Conservation (phyloP, 2,113 vertebrate genomes). For the Eudyptes chrysolophus region DNA sequence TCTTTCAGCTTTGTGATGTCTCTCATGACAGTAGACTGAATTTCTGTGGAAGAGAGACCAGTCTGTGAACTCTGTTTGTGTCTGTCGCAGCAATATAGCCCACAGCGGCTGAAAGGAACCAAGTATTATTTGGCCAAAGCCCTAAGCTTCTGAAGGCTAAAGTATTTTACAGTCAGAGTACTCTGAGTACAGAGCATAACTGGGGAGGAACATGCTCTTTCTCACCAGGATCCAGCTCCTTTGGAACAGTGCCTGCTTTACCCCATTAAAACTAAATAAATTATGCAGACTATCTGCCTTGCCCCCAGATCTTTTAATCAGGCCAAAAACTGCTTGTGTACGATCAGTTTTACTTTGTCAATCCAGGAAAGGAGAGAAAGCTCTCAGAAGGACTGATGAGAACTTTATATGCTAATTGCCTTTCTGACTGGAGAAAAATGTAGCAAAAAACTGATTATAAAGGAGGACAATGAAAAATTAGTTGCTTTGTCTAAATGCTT, state of each 20-base stretch:
- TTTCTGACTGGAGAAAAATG: constrained; percentile 18
- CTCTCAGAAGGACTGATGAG: background rate
- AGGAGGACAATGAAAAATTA: constrained; percentile 65
- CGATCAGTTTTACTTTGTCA: background rate
- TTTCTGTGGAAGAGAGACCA: background rate
- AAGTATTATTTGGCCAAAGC: background rate
- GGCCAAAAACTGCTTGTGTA: background rate
- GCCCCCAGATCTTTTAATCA: background rate
- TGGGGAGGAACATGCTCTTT: background rate
- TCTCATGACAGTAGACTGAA: background rate
- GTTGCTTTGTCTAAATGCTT: constrained; percentile 62
- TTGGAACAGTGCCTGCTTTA: background rate
- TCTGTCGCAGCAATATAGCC: background rate
- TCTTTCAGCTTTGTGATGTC: background rate
- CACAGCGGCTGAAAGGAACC: accelerated
- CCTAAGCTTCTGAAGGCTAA: background rate
- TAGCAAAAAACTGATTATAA: background rate
- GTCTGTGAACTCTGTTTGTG: background rate
- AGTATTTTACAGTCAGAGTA: background rate
- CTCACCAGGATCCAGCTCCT: background rate
- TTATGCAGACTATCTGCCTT: background rate
- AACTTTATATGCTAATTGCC: background rate
- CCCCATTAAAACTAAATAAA: background rate
- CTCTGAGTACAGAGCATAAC: background rate
- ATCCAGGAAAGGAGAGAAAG: background rate